Percentiles rank a stretch among this genome's conserved stretches.
Conservation (phyloP, 2,888 invertebrate genomes). For the Hyles lineata region DNA sequence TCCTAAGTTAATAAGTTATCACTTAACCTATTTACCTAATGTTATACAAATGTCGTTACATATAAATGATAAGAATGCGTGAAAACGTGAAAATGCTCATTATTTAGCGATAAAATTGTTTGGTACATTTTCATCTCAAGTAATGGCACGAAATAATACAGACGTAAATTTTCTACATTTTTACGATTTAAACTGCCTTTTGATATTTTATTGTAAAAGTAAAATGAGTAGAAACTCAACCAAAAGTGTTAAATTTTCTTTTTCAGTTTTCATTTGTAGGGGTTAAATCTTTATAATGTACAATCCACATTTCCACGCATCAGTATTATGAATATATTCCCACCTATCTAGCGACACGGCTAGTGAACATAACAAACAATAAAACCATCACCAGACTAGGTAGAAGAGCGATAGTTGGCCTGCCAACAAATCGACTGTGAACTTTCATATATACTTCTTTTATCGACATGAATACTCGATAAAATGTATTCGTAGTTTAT, state of each 20-base stretch:
- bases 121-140: background rate
- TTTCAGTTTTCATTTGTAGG: background rate
- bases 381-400: background rate
- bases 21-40: conserved; percentile 44
- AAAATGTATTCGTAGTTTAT: too few relatives aligned
- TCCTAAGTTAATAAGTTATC: conserved; percentile 53
- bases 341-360: conserved; percentile 18
- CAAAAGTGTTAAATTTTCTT: background rate
- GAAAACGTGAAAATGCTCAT: conserved; percentile 28
- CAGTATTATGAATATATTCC: conserved; percentile 16
- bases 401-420: background rate
- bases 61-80: conserved; percentile 4
- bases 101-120: background rate
- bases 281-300: background rate
- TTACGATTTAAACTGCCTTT: too few relatives aligned
- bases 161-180: background rate
- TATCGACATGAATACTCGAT: background rate
- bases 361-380: background rate
- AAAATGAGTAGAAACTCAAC: background rate
- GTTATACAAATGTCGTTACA: conserved; percentile 36
- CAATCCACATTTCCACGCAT: conserved; percentile 23
- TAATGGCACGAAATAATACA: conserved; percentile 25
- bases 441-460: background rate
- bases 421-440: conserved; percentile 9
- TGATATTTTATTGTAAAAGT: too few relatives aligned